Conservation (phyloP, 2,797 vertebrate species). For the Aselliscus stoliczkanus region DNA sequence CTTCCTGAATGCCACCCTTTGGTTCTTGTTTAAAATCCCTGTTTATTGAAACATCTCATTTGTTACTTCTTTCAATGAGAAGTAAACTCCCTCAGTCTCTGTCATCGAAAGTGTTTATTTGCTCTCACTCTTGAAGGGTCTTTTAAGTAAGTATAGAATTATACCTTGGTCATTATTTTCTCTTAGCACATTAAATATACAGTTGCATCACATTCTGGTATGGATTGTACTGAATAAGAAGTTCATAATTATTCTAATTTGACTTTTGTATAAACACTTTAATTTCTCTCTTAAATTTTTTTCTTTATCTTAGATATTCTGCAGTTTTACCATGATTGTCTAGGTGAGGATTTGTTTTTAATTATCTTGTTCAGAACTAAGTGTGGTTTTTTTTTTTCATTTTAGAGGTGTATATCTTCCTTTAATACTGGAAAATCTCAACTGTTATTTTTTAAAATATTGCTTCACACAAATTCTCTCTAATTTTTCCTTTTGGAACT, state of each 20-base stretch:
- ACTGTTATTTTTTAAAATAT: not conserved
- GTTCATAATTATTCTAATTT: not conserved
- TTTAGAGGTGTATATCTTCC: not conserved
- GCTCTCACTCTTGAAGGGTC: not conserved
- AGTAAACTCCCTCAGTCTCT: not conserved
- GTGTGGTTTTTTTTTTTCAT: not conserved
- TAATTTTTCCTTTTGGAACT: not conserved
- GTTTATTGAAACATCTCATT: not conserved
- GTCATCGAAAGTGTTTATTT: not conserved
- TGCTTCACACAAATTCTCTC: not conserved
- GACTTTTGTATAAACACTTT: not conserved
- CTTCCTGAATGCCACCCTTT: not conserved
- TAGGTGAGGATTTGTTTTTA: not conserved
- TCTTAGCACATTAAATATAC: not conserved
- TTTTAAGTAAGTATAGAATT: not conserved
- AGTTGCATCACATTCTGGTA: not conserved
- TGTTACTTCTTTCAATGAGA: not conserved
- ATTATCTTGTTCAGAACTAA: not conserved
- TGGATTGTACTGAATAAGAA: not conserved
- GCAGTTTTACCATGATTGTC: not conserved
- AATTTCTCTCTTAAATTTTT: not conserved
- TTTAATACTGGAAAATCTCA: not conserved
- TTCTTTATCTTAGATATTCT: not conserved
- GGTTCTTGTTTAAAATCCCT: not conserved
- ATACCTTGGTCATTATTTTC: not conserved